Evolutionary conservation across 2,888 invertebrate species (phyloP).

Genomic region (Spialia ferax): DNA sequence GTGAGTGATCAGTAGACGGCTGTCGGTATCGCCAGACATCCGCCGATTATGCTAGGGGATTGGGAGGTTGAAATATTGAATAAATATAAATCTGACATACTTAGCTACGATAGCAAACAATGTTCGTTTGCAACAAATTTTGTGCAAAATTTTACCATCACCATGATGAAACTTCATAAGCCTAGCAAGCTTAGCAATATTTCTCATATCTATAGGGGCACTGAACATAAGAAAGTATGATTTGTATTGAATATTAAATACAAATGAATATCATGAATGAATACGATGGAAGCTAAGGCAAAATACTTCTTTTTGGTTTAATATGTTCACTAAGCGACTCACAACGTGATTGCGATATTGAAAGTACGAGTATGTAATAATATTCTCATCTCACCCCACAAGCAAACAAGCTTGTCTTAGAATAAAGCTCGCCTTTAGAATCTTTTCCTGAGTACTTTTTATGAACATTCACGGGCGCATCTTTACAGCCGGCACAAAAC

Average conservation of each 20-base stretch:
- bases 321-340: background rate
- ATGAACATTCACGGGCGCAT: conserved; percentile 14
- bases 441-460: conserved; percentile 15
- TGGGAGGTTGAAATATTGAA: background rate
- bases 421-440: conserved; percentile 11
- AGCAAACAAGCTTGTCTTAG: conserved; percentile 4
- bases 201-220: too few species aligned
- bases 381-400: conserved; percentile 14
- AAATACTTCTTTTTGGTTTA: background rate
- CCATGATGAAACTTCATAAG: too few species aligned
- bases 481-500: conserved; percentile 21
- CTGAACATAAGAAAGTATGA: too few species aligned
- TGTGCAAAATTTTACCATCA: too few species aligned
- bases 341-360: background rate
- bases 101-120: background rate
- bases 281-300: too few species aligned
- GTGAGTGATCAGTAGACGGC: conserved; percentile 27
- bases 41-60: background rate
- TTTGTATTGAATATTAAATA: too few species aligned
- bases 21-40: conserved; percentile 23
- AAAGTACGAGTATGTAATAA: conserved; percentile 18
- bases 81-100: background rate
- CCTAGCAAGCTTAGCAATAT: too few species aligned
- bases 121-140: too few species aligned
- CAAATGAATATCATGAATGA: too few species aligned